Conservation (phyloP, 2,797 vertebrate genomes). For the Chaetophractus vellerosus region DNA sequence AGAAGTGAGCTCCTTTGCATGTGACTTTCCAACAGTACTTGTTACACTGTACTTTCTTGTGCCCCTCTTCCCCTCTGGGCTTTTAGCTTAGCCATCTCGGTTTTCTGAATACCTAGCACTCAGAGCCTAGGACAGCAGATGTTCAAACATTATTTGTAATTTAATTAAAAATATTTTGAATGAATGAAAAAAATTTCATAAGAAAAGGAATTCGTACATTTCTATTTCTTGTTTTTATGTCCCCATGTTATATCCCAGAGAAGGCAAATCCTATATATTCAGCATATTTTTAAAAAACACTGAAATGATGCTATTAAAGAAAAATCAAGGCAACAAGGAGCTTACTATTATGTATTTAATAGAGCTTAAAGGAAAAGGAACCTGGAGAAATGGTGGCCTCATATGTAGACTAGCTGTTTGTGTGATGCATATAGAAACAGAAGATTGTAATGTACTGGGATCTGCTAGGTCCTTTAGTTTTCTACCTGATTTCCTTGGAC, state of each 20-base stretch:
- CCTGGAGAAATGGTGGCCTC: not conserved
- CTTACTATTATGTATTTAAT: not conserved
- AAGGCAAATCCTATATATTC: not conserved
- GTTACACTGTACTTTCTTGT: fast-evolving
- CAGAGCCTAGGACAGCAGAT: not conserved
- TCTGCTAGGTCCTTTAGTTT: not conserved
- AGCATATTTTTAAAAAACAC: not conserved
- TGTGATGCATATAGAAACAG: not conserved
- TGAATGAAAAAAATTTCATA: not conserved
- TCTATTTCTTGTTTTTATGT: not conserved
- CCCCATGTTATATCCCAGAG: not conserved
- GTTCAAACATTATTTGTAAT: not conserved
- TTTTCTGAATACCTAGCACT: not conserved
- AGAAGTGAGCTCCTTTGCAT: not conserved
- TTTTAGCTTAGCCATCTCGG: not conserved
- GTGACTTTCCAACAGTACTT: not conserved
- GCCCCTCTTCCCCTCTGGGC: fast-evolving
- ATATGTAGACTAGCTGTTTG: not conserved
- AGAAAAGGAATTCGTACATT: slow-evolving; percentile 15
- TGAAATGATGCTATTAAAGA: not conserved
- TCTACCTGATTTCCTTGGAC: not conserved
- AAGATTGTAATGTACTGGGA: not conserved
- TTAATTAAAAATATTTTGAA: not conserved
- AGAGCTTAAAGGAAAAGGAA: not conserved
- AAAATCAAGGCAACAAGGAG: not conserved